phyloP scores from a whole-genome alignment of 2,113 vertebrate genomes.

The Hoplias malabaricus region DNA sequence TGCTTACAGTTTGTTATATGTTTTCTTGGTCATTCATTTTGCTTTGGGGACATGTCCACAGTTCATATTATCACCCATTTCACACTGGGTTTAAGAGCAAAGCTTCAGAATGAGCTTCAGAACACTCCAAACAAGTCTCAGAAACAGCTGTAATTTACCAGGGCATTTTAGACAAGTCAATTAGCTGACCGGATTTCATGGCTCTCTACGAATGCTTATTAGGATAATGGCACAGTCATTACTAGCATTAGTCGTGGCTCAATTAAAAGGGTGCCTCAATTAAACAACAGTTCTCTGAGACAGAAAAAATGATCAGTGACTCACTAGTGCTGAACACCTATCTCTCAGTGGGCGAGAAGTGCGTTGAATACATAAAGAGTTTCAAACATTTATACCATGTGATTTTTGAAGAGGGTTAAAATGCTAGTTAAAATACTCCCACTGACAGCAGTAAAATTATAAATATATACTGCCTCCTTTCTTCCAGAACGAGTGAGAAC shows the following conservation, averaged over 20 bases:
- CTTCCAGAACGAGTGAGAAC: too few relatives aligned
- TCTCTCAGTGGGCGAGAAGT: neutral
- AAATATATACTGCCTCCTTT: too few relatives aligned
- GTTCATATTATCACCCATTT: neutral
- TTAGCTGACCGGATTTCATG: constrained; percentile 46
- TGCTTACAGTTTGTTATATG: neutral
- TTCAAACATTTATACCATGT: neutral
- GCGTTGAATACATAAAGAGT: neutral
- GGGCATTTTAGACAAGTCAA: constrained; percentile 42
- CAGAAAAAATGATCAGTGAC: neutral
- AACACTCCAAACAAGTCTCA: neutral
- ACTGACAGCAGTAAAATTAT: too few relatives aligned
- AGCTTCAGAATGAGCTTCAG: constrained; percentile 4
- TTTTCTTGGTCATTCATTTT: constrained; percentile 6
- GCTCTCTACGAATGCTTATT: constrained; percentile 34
- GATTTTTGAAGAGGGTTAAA: too few relatives aligned
- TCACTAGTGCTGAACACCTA: neutral
- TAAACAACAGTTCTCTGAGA: neutral
- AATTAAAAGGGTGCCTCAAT: constrained; percentile 24
- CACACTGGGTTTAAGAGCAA: neutral
- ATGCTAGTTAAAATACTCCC: too few relatives aligned
- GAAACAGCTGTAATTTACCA: constrained; percentile 17
- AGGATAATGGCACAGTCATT: constrained; percentile 39
- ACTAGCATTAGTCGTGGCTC: constrained; percentile 25
- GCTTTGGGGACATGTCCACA: neutral